A percentile compares a stretch with the other conserved stretches of the same genome.
Conservation (phyloP, 2,113 vertebrate genomes). For the Podarcis raffonei region DNA sequence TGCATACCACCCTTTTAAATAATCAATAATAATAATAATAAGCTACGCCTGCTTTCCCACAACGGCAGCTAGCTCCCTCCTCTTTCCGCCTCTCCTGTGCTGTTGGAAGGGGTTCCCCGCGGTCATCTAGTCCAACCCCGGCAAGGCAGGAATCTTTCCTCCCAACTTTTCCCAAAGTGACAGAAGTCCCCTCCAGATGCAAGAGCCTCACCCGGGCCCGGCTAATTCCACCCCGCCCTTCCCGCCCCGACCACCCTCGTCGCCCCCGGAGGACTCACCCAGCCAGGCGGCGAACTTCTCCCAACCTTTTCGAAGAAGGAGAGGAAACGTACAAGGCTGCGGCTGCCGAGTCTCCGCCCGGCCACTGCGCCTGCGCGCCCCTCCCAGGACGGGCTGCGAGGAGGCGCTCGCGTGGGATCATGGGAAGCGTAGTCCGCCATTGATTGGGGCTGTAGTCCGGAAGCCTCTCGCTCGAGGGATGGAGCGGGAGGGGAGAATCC, state of each 20-base stretch:
- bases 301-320: background rate
- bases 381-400: fast-evolving
- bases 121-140: too few relatives aligned
- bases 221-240: background rate
- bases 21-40: too few relatives aligned
- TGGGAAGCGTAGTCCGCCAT: constrained; percentile 20
- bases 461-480: too few relatives aligned
- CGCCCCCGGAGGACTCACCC: background rate
- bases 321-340: background rate
- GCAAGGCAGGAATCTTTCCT: background rate
- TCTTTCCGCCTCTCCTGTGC: background rate
- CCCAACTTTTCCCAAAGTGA: background rate
- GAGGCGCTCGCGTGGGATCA: background rate
- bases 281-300: background rate
- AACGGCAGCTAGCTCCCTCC: background rate
- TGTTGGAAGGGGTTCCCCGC: background rate
- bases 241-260: background rate
- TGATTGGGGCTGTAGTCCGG: background rate
- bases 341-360: background rate
- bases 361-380: background rate
- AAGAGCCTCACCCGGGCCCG: fast-evolving
- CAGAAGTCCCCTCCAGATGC: fast-evolving
- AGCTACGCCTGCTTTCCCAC: too few relatives aligned
- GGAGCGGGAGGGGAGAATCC: background rate
- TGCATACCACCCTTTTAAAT: too few relatives aligned